Base-by-base conservation (phyloP, 2,888 invertebrate species). In the Spodoptera picta region DNA sequence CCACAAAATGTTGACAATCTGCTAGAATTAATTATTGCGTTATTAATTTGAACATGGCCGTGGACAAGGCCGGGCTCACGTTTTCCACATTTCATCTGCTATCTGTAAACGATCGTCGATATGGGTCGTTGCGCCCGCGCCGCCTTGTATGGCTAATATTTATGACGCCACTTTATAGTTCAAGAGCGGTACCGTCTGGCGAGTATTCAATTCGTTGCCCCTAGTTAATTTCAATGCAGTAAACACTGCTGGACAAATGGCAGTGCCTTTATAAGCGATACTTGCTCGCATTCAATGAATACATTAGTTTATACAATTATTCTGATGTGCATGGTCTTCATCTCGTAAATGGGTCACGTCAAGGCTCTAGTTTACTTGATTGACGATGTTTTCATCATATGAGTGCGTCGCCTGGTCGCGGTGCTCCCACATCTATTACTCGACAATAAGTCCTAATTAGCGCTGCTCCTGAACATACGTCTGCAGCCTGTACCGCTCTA, bases 121-220 rank as follows among this genome's bases (percentile, higher is more conserved):
- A 51, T 55, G 55, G 42, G 54, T 59, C 51, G 59, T 14, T 73
- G 68, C 68, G 68, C 49, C 47, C 42, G 47, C 56, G 70, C 51
- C 60, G 59, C 79, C 80, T 77, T 77, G 61, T 72, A 69, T 27
- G 71, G 69, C 56, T 24, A 56, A 69, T 53, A 77, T 77, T 75
- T 70, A 79, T 67, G 63, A 58, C 19, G 44, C 43, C 45, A 36
- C 60, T 76, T 76, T 69, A 67, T 77, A 77, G 77, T 79, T 74
- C 80, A 79, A 79, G 80, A 77, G 45, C 74, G 49, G 55, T 53
- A 48, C 11, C 47, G 58, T 49, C 67, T 62, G 50, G 57, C 51
- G 58, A 69, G 60, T 59, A 69, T 60, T 60, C 42, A 31, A 69
- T 50, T 10, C 36, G 36, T 36, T 63, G 62, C 67, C 63, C 73